Evolutionary conservation across 2,113 vertebrate species (phyloP).

Genomic region (Dicaeum eximium): DNA sequence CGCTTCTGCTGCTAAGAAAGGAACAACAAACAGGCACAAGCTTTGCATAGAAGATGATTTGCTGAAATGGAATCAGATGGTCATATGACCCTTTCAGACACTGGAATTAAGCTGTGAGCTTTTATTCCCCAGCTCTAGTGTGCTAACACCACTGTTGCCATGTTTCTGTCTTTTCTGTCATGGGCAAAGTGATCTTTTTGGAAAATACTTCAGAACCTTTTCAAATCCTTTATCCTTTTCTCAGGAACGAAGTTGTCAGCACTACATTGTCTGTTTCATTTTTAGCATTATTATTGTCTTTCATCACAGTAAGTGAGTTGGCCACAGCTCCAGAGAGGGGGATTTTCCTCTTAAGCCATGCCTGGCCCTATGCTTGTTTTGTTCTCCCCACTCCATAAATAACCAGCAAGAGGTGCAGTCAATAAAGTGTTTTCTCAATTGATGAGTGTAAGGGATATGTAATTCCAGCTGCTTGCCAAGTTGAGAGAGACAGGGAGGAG

Average conservation of each 20-base stretch:
- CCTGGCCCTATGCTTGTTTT: constrained; percentile 3
- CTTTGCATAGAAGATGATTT: not conserved
- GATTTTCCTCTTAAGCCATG: not conserved
- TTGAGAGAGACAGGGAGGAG: not conserved
- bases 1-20: not conserved
- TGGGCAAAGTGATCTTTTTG: not conserved
- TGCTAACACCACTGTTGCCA: rapidly evolving
- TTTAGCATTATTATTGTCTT: constrained; percentile 36
- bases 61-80: not conserved
- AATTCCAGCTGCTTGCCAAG: constrained; percentile 46
- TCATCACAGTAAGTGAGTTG: constrained; percentile 30
- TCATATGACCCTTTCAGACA: not conserved
- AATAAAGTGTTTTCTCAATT: not conserved
- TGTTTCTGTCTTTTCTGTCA: not conserved
- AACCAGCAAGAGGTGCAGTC: constrained; percentile 4
- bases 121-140: not conserved
- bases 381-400: constrained; percentile 22
- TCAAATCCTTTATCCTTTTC: not conserved
- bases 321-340: not conserved
- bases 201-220: constrained; percentile 3
- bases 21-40: not conserved
- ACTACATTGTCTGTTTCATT: not conserved
- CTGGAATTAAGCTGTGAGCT: rapidly evolving
- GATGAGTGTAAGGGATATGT: not conserved
- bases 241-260: not conserved